Evolutionary conservation across 2,888 invertebrate genomes (phyloP).

Genomic region (Idaea biselata): DNA sequence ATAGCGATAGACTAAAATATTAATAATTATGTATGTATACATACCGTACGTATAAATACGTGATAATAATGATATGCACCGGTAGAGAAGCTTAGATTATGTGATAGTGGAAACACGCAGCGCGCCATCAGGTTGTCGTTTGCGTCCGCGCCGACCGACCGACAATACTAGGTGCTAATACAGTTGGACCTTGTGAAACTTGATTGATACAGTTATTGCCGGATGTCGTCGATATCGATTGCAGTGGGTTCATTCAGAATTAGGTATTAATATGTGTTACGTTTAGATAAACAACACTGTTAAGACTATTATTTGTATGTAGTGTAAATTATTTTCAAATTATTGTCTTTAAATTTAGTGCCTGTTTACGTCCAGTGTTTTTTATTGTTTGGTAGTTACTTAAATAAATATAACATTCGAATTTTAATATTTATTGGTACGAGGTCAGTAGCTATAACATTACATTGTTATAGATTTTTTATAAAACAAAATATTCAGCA

Average conservation of each 20-base stretch:
- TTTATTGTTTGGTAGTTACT: conserved; percentile 67
- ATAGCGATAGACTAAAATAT: conserved; percentile 66
- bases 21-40: conserved; percentile 59
- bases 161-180: conserved; percentile 80
- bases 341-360: conserved; percentile 66
- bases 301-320: conserved; percentile 69
- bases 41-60: conserved; percentile 75
- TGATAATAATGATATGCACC: conserved; percentile 77
- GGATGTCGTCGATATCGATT: conserved; percentile 57
- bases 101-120: conserved; percentile 71
- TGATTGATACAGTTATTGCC: conserved; percentile 67
- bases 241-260: conserved; percentile 66
- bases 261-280: conserved; percentile 74
- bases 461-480: conserved; percentile 56
- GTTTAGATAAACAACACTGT: conserved; percentile 68
- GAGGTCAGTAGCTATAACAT: conserved; percentile 71
- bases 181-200: conserved; percentile 74
- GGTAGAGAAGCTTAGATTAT: conserved; percentile 77
- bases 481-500: conserved; percentile 45
- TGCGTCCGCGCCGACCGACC: conserved; percentile 61
- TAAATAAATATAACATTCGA: conserved; percentile 62
- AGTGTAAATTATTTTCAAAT: conserved; percentile 73
- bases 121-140: conserved; percentile 55
- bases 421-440: conserved; percentile 74
- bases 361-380: conserved; percentile 72